These are phyloP conservation scores for Ephialtes manifestator DNA, from an alignment of 2,888 invertebrate species.

Conservation along the genomic window DNA sequence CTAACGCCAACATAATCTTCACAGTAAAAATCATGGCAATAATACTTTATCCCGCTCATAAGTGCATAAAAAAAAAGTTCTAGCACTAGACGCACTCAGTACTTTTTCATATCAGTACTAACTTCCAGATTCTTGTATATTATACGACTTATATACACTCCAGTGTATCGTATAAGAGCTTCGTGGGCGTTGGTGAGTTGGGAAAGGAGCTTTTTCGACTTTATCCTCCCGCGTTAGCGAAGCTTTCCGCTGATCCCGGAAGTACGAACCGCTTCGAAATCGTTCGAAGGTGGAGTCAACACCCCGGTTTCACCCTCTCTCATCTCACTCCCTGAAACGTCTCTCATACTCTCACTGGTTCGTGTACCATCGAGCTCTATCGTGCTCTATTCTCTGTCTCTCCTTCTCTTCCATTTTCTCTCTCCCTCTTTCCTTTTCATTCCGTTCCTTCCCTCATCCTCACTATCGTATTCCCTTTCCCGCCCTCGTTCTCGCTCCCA, in stretches of 20 bases:
- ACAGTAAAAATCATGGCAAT: not conserved
- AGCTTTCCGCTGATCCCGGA: conserved; percentile 82
- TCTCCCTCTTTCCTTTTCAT: conserved; percentile 52
- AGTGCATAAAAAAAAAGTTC: not conserved
- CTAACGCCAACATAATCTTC: too few relatives aligned
- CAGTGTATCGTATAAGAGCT: not conserved
- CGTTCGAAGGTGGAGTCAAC: conserved; percentile 75
- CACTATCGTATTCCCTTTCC: conserved; percentile 33
- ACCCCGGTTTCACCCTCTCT: conserved; percentile 50
- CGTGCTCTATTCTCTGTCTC: conserved; percentile 37
- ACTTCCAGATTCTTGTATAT: not conserved
- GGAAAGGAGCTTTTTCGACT: conserved; percentile 74
- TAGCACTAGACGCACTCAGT: not conserved
- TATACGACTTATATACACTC: not conserved
- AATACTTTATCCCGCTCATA: not conserved
- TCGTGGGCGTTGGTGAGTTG: conserved; percentile 23
- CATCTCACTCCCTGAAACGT: conserved; percentile 35
- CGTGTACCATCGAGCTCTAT: conserved; percentile 58
- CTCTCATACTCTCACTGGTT: conserved; percentile 44
- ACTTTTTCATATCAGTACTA: not conserved
- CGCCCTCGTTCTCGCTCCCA: conserved; percentile 70
- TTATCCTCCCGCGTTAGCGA: conserved; percentile 79
- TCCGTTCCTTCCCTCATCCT: conserved; percentile 34
- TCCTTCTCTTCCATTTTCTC: conserved; percentile 47
- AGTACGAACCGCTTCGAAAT: conserved; percentile 79